A percentile compares a stretch with the other conserved stretches of the same genome.
Conservation (phyloP, 2,888 invertebrate species). For the Microplitis manilae region DNA sequence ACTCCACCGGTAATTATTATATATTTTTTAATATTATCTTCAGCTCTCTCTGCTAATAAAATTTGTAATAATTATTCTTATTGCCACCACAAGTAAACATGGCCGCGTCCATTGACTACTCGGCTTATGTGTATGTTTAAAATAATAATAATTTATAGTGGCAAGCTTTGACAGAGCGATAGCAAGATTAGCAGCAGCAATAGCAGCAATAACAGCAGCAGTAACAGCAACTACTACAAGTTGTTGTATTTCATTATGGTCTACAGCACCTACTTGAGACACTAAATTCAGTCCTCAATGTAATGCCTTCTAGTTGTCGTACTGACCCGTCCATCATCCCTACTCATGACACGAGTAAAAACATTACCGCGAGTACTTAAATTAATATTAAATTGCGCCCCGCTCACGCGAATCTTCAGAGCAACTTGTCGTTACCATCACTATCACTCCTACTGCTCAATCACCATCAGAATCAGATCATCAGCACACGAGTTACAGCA, state of each 20-base stretch:
- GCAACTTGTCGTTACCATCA: constrained; percentile 1
- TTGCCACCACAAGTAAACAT: constrained; percentile 71
- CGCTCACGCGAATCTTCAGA: constrained; percentile 10
- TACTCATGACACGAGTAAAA: constrained; percentile 32
- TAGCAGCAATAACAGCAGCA: neutral
- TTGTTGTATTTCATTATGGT: constrained; percentile 27
- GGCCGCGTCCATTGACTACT: constrained; percentile 68
- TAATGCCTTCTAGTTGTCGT: neutral
- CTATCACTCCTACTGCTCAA: neutral
- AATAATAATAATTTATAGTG: constrained; percentile 27
- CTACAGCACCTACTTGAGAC: constrained; percentile 15
- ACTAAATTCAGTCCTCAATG: constrained; percentile 6
- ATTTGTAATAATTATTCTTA: constrained; percentile 1
- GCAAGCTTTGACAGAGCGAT: constrained; percentile 10
- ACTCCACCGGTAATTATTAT: constrained; percentile 7
- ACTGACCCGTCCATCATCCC: constrained; percentile 28
- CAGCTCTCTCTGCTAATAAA: constrained; percentile 10
- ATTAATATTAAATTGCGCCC: constrained; percentile 37
- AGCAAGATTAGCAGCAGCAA: neutral
- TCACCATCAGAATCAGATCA: neutral
- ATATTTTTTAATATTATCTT: neutral
- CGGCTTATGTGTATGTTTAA: constrained; percentile 12
- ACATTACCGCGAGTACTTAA: constrained; percentile 29
- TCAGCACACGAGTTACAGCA: neutral
- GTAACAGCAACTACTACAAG: neutral